Conservation (phyloP, 2,797 vertebrate species). For the Esox masquinongy region DNA sequence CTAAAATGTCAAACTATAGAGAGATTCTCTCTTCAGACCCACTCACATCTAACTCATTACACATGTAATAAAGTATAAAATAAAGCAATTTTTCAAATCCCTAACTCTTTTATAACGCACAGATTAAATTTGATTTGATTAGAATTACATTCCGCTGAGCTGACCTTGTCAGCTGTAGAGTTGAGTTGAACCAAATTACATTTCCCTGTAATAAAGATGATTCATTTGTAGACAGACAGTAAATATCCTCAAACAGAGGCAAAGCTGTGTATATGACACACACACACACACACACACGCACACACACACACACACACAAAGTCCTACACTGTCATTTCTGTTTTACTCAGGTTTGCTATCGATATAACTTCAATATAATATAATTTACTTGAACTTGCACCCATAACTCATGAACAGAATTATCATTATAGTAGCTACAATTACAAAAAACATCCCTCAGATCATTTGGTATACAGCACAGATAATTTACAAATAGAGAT, state of each 20-base stretch:
- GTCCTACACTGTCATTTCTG: not conserved
- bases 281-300: conserved; percentile 9
- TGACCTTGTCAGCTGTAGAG: conserved; percentile 80
- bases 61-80: conserved; percentile 80
- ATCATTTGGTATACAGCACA: not conserved
- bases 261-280: conserved; percentile 66
- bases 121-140: conserved; percentile 86
- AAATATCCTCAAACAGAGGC: conserved; percentile 75
- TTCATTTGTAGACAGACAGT: conserved; percentile 82
- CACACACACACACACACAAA: conserved; percentile 23
- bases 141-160: conserved; percentile 83
- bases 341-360: conserved; percentile 3
- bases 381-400: not conserved
- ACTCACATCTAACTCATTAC: conserved; percentile 82
- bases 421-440: not conserved
- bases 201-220: conserved; percentile 82
- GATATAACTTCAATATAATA: not conserved
- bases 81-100: conserved; percentile 80
- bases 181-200: conserved; percentile 84
- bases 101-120: conserved; percentile 84
- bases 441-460: conserved; percentile 3
- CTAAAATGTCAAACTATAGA: conserved; percentile 60
- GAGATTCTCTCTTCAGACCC: conserved; percentile 72
- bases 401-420: not conserved
- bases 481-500: not conserved